A percentile compares a stretch with the other conserved stretches of the same genome.
Conservation (phyloP, 2,113 vertebrate species). For the Polyodon spathula region DNA sequence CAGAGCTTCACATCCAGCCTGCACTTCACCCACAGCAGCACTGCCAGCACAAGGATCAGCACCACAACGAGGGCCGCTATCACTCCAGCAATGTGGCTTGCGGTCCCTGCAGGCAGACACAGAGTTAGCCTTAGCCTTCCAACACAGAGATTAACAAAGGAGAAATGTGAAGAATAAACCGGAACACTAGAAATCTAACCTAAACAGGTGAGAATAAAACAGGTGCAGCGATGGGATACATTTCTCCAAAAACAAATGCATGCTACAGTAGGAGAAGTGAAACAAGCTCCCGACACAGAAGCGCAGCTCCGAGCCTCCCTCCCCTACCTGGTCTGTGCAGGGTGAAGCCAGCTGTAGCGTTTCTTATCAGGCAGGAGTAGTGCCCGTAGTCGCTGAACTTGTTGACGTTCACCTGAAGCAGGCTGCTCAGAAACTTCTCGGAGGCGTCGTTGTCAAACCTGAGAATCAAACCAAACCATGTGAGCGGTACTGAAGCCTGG, state of each 20-base stretch:
- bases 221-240: no score
- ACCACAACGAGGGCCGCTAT: conserved; percentile 63
- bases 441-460: no score
- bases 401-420: conserved; percentile 51
- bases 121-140: not conserved
- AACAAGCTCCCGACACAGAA: conserved; percentile 11
- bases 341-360: conserved; percentile 51
- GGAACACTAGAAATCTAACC: no score
- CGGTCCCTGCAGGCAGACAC: conserved; percentile 38
- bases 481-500: no score
- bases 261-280: no score
- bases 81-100: conserved; percentile 62
- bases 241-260: no score
- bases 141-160: no score
- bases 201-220: no score
- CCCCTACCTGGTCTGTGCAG: conserved; percentile 51
- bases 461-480: no score
- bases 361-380: conserved; percentile 68
- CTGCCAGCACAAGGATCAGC: conserved; percentile 46
- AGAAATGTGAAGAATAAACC: no score
- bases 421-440: conserved; percentile 48
- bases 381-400: conserved; percentile 54
- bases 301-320: not conserved
- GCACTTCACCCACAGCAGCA: conserved; percentile 63
- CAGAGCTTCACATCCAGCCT: conserved; percentile 72